A percentile compares a stretch with the other conserved stretches of the same genome.
These are phyloP conservation scores for Macquaria australasica DNA, from an alignment of 2,113 vertebrate genomes.

Conservation along the genomic window DNA sequence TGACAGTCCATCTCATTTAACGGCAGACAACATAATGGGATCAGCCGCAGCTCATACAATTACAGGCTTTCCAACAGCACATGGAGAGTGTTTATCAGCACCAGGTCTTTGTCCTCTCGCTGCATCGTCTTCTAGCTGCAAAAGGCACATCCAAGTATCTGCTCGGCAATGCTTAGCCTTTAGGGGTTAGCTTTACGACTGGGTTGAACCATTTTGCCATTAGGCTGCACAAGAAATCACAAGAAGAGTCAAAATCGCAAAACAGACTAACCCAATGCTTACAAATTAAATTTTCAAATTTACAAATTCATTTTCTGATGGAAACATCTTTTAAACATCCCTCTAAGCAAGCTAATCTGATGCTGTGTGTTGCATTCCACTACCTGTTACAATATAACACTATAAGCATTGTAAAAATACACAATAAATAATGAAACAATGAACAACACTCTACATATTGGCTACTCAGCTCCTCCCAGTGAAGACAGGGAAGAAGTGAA, in stretches of 20 bases:
- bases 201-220: background rate
- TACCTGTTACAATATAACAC: too few species aligned
- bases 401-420: too few species aligned
- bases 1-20: slow-evolving; percentile 38
- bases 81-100: slow-evolving; percentile 4
- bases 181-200: too few species aligned
- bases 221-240: background rate
- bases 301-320: too few species aligned
- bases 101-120: background rate
- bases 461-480: too few species aligned
- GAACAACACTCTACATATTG: too few species aligned
- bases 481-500: too few species aligned
- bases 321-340: background rate
- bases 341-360: too few species aligned
- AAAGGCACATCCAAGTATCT: background rate
- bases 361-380: too few species aligned
- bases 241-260: background rate
- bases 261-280: background rate
- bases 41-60: slow-evolving; percentile 7
- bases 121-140: background rate
- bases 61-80: slow-evolving; percentile 3
- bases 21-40: slow-evolving; percentile 43
- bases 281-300: too few species aligned
- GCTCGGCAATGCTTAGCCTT: background rate
- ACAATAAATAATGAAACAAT: too few species aligned